These are phyloP conservation scores for Trichacis sp. DNA, from an alignment of 2,888 invertebrate genomes.

Conservation along the genomic window DNA sequence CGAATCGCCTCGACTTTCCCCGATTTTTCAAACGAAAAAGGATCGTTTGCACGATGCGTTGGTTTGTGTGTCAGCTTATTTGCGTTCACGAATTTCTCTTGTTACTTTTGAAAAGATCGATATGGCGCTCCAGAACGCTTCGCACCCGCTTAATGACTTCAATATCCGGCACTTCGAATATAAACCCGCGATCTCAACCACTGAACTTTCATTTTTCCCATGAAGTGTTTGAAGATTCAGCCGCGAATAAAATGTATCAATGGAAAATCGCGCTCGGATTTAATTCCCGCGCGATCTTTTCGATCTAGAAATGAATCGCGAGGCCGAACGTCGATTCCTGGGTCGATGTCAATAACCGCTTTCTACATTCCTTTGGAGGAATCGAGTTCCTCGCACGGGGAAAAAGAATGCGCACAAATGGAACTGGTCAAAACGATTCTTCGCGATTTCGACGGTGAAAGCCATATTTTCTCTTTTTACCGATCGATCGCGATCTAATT, in stretches of 20 bases:
- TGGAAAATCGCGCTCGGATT: too few relatives aligned
- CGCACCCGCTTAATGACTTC: not conserved
- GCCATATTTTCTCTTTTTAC: constrained; percentile 11
- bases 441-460: constrained; percentile 35
- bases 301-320: constrained; percentile 29
- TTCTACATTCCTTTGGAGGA: constrained; percentile 42
- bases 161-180: not conserved
- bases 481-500: not conserved
- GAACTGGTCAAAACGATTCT: constrained; percentile 34
- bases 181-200: not conserved
- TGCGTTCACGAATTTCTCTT: constrained; percentile 9
- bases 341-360: constrained; percentile 40
- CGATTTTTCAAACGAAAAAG: constrained; percentile 1
- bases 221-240: not conserved
- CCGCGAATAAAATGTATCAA: too few relatives aligned
- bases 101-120: constrained; percentile 5
- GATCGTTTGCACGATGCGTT: constrained; percentile 3
- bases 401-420: constrained; percentile 28
- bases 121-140: not conserved
- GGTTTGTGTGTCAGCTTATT: constrained; percentile 3
- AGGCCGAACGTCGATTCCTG: constrained; percentile 23
- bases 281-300: too few relatives aligned
- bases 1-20: not conserved
- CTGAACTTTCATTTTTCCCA: not conserved
- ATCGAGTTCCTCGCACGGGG: constrained; percentile 30